Conservation (phyloP, 2,113 vertebrate genomes). For the Phasianus colchicus region DNA sequence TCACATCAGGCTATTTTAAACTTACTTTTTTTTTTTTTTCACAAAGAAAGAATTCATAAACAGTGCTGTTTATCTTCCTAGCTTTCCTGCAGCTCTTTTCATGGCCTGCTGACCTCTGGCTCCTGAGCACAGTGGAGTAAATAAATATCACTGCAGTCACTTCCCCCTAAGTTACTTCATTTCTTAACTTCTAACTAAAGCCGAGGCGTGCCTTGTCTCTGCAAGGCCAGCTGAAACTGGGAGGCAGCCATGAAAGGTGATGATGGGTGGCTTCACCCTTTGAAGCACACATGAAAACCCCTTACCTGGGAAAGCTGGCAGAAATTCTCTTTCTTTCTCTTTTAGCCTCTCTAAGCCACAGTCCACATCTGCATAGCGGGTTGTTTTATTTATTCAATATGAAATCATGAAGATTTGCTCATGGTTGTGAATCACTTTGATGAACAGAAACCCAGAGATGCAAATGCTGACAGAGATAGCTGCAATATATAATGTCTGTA, state of each 20-base stretch:
- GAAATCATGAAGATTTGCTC: background rate
- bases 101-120: background rate
- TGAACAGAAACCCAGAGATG: background rate
- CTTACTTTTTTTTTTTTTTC: no score
- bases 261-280: background rate
- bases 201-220: background rate
- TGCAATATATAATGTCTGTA: background rate
- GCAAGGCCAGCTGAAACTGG: background rate
- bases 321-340: background rate
- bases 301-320: fast-evolving
- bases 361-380: background rate
- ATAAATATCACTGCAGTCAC: background rate
- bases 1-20: background rate
- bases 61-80: background rate
- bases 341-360: background rate
- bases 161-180: background rate
- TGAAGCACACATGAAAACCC: background rate
- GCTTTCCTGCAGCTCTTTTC: background rate
- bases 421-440: background rate
- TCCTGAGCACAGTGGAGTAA: background rate
- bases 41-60: background rate
- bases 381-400: background rate
- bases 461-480: background rate
- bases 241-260: background rate
- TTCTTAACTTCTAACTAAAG: background rate